phyloP scores from a whole-genome alignment of 2,797 vertebrate species.

The Saguinus oedipus region DNA sequence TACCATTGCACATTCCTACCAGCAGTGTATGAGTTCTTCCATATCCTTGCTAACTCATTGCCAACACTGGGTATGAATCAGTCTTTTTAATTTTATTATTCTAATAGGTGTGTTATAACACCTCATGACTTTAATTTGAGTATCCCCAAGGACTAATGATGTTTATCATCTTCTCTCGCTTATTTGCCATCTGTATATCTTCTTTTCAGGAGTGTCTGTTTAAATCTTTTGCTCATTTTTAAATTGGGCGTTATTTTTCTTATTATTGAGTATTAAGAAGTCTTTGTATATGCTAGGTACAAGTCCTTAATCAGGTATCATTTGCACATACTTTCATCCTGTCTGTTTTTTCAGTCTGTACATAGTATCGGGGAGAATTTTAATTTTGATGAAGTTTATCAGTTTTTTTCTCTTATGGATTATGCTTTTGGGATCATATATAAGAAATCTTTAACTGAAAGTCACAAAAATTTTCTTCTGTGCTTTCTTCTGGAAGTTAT shows the following conservation, averaged over 20 bases:
- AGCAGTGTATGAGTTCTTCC: background rate
- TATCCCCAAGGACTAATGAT: background rate
- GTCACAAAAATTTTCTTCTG: background rate
- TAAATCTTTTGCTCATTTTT: background rate
- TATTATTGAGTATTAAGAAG: background rate
- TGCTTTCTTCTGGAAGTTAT: background rate
- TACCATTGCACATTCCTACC: background rate
- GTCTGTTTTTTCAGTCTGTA: background rate
- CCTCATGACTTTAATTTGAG: background rate
- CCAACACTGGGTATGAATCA: background rate
- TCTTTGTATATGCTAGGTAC: background rate
- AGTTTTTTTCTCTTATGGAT: background rate
- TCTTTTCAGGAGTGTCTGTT: background rate
- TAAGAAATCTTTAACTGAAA: background rate
- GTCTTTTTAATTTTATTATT: background rate
- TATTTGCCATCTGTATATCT: background rate
- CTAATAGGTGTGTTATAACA: background rate
- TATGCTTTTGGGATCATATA: background rate
- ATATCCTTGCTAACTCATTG: background rate
- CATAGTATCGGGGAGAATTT: background rate
- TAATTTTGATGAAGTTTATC: conserved; percentile 26
- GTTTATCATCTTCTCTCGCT: background rate
- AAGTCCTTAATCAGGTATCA: background rate
- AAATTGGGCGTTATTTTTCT: background rate
- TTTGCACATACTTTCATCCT: background rate